A percentile compares a stretch with the other conserved stretches of the same genome.
Evolutionary conservation across 2,113 vertebrate species (phyloP).

Genomic region (Perca schrenkii): DNA sequence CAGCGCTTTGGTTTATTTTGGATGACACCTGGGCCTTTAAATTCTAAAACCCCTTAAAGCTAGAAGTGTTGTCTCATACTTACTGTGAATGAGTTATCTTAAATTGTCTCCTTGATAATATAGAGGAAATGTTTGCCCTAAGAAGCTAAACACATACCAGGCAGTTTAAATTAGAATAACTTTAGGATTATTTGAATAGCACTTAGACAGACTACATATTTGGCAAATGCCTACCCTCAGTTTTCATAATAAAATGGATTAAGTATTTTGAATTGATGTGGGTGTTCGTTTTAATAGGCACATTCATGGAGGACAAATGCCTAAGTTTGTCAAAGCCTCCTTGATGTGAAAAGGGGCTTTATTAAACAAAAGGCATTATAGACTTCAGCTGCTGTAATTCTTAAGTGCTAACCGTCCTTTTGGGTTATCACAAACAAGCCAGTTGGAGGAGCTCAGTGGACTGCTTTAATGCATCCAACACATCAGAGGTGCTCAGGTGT

Average conservation of each 20-base stretch:
- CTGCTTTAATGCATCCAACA: slow-evolving; percentile 7
- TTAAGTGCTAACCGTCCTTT: slow-evolving; percentile 16
- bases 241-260: slow-evolving; percentile 44
- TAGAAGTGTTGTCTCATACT: neutral
- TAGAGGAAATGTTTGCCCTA: slow-evolving; percentile 23
- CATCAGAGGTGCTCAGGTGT: slow-evolving; percentile 44
- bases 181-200: slow-evolving; percentile 48
- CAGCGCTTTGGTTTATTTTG: neutral
- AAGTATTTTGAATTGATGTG: slow-evolving; percentile 37
- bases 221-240: slow-evolving; percentile 45
- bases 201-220: slow-evolving; percentile 50
- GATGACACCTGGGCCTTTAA: neutral
- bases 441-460: slow-evolving; percentile 33
- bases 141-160: slow-evolving; percentile 31
- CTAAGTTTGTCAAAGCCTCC: slow-evolving; percentile 46
- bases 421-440: slow-evolving; percentile 66
- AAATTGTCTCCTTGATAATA: neutral
- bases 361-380: slow-evolving; percentile 50
- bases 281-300: slow-evolving; percentile 14
- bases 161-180: slow-evolving; percentile 57
- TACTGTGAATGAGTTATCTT: neutral
- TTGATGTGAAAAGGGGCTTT: slow-evolving; percentile 49
- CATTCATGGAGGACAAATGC: slow-evolving; percentile 33
- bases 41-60: neutral
- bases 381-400: slow-evolving; percentile 36